These are phyloP conservation scores for Dolichallabes microphthalmus DNA, from an alignment of 2,113 vertebrate species.

Conservation along the genomic window DNA sequence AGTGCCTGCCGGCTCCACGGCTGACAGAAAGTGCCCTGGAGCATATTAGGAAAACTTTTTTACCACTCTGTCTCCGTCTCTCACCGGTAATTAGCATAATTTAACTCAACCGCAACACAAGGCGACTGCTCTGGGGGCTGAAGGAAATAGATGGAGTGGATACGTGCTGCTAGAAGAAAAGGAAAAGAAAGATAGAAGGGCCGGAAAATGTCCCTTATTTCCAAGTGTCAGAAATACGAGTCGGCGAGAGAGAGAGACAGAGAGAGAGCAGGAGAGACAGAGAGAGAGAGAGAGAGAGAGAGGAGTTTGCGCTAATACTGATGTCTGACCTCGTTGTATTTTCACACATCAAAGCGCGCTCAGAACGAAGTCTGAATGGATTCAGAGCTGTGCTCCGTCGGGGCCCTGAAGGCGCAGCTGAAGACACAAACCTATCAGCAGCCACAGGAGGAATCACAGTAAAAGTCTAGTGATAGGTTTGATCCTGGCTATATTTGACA, in stretches of 20 bases:
- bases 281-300: background rate
- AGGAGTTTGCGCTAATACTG: constrained; percentile 48
- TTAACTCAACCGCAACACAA: constrained; percentile 42
- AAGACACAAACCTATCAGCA: constrained; percentile 67
- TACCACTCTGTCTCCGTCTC: constrained; percentile 17
- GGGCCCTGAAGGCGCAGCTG: constrained; percentile 27
- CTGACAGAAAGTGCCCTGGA: constrained; percentile 42
- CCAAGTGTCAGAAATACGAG: constrained; percentile 19
- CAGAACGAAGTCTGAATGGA: constrained; percentile 25
- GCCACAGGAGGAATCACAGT: constrained; percentile 55
- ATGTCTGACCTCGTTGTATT: constrained; percentile 62
- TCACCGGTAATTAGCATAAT: constrained; percentile 41
- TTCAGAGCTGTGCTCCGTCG: constrained; percentile 63
- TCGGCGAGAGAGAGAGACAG: background rate
- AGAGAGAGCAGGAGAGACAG: background rate
- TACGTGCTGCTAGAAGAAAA: constrained; percentile 4
- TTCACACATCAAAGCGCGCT: constrained; percentile 66
- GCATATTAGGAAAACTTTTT: constrained; percentile 30
- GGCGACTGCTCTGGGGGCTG: constrained; percentile 13
- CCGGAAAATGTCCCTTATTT: constrained; percentile 10
- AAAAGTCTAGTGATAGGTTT: constrained; percentile 73
- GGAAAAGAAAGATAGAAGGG: constrained; percentile 20
- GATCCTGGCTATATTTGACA: constrained; percentile 74
- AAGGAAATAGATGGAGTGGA: constrained; percentile 19
- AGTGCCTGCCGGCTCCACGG: constrained; percentile 31